A percentile compares a stretch with the other conserved stretches of the same genome.
phyloP scores from a whole-genome alignment of 2,797 vertebrate species.

The Coreius guichenoti region DNA sequence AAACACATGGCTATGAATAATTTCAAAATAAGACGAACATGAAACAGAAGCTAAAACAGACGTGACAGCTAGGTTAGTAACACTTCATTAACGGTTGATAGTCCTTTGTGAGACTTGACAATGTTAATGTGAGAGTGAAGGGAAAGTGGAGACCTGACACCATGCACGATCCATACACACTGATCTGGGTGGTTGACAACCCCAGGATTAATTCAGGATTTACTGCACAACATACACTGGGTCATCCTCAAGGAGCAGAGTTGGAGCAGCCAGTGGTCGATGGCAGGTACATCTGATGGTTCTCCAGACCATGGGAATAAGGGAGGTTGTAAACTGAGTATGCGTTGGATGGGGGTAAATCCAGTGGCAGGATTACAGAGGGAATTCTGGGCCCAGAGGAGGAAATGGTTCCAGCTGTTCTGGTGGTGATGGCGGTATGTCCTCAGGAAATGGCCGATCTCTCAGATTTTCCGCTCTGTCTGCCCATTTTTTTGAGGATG shows the following conservation, averaged over 20 bases:
- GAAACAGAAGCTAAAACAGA: too few species aligned
- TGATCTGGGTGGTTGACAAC: background rate
- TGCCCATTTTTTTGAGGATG: background rate
- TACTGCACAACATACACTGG: background rate
- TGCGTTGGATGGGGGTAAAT: background rate
- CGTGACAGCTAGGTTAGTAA: background rate
- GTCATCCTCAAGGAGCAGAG: background rate
- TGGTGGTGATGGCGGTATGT: background rate
- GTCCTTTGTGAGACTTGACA: too few species aligned
- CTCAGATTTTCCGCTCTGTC: accelerated
- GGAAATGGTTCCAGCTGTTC: background rate
- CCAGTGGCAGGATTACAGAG: background rate
- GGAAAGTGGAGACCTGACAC: background rate
- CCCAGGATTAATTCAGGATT: background rate
- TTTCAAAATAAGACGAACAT: background rate
- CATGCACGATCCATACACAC: background rate
- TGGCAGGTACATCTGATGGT: background rate
- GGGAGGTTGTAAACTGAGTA: background rate
- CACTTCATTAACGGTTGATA: background rate
- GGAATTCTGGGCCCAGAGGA: background rate
- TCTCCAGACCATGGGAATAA: background rate
- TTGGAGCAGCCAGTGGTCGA: background rate
- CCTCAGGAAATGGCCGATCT: background rate
- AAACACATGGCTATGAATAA: background rate
- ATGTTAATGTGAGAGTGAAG: background rate